Conservation (phyloP, 2,888 invertebrate species). For the Gisinianus flammeolus region DNA sequence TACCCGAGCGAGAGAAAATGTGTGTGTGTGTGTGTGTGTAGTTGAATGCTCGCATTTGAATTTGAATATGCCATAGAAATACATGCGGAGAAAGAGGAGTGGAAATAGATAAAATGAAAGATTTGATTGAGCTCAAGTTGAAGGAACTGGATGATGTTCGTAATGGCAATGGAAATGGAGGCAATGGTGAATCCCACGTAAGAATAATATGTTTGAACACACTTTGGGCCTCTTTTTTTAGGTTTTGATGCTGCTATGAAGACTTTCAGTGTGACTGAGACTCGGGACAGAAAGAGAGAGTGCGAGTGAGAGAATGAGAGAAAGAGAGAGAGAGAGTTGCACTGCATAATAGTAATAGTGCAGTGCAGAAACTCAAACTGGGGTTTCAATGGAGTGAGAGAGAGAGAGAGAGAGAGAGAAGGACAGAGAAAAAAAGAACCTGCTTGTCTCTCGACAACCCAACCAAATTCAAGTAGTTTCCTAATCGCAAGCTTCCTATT, state of each 20-base stretch:
- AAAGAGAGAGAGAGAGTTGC: background rate
- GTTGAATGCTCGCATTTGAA: slow-evolving; percentile 35
- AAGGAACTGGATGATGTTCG: background rate
- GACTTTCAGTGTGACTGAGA: too few species aligned
- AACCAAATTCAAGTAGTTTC: slow-evolving; percentile 27
- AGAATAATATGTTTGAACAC: too few species aligned
- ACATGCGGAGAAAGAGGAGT: too few species aligned
- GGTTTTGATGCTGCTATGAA: too few species aligned
- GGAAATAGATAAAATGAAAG: slow-evolving; percentile 39
- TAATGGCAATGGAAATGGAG: background rate
- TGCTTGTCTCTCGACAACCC: slow-evolving; percentile 20
- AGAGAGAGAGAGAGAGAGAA: slow-evolving; percentile 13
- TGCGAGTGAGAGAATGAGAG: background rate
- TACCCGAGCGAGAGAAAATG: slow-evolving; percentile 10
- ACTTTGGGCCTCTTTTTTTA: too few species aligned
- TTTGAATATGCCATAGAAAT: slow-evolving; percentile 34
- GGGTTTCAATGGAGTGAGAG: too few species aligned
- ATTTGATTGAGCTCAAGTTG: slow-evolving; percentile 35
- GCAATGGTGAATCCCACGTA: too few species aligned
- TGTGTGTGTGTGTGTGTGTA: slow-evolving; percentile 11
- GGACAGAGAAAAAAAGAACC: background rate
- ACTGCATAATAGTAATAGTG: too few species aligned
- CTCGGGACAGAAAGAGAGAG: background rate
- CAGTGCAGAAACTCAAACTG: too few species aligned
- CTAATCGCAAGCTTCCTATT: slow-evolving; percentile 30